These are phyloP conservation scores for Misgurnus anguillicaudatus DNA, from an alignment of 2,113 vertebrate genomes.

Conservation along the genomic window DNA sequence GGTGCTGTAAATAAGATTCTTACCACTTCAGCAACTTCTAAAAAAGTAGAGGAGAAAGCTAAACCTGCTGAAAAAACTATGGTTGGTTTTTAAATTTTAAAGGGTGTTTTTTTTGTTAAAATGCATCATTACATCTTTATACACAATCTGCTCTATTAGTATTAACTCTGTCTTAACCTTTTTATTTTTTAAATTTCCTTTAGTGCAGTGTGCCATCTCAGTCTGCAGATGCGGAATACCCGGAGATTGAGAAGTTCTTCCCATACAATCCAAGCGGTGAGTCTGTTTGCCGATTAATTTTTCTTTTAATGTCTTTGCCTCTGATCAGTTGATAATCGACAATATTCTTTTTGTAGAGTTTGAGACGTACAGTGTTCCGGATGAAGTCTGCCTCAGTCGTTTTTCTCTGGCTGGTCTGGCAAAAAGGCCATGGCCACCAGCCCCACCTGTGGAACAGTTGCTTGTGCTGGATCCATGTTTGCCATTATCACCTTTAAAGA, in stretches of 20 bases:
- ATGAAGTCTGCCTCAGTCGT: conserved; percentile 52
- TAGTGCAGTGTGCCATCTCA: conserved; percentile 20
- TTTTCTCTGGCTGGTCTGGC: conserved; percentile 54
- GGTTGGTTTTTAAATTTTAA: conserved; percentile 20
- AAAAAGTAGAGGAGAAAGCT: conserved; percentile 6
- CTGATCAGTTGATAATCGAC: rapidly evolving
- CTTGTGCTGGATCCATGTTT: conserved; percentile 14
- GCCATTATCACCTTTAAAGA: conserved; percentile 49
- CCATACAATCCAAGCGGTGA: conserved; percentile 58
- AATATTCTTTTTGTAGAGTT: conserved; percentile 40
- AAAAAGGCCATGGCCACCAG: not conserved
- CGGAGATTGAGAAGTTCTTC: conserved; percentile 59
- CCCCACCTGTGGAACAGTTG: conserved; percentile 42
- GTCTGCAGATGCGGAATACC: conserved; percentile 34
- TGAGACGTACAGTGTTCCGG: conserved; percentile 50
- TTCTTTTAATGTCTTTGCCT: not conserved
- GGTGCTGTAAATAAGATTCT: conserved; percentile 53
- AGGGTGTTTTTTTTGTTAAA: too few species aligned
- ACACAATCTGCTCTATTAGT: too few species aligned
- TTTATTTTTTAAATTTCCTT: not conserved
- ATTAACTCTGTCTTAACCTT: not conserved
- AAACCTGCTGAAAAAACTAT: conserved; percentile 35
- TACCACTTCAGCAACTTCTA: conserved; percentile 8
- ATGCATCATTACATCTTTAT: too few species aligned
- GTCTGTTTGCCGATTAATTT: not conserved